Conservation (phyloP, 2,888 invertebrate genomes). For the Abscondita cerata region DNA sequence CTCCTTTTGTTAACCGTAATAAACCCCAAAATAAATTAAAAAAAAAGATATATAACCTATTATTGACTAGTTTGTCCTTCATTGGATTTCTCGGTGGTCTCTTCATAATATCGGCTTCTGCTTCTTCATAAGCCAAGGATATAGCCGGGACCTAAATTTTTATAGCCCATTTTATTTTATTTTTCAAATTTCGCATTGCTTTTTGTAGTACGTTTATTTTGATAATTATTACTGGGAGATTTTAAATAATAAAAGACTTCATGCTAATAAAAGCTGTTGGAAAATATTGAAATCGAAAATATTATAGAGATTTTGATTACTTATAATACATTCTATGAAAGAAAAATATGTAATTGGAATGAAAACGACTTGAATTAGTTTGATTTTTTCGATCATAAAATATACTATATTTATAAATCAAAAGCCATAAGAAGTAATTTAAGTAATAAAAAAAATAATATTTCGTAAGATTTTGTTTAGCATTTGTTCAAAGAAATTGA, state of each 20-base stretch:
- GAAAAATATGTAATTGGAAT: too few species aligned
- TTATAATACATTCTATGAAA: too few species aligned
- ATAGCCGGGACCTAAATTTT: conserved; percentile 73
- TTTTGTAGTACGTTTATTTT: background rate
- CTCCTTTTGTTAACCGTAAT: background rate
- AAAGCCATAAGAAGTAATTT: too few species aligned
- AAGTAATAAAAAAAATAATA: too few species aligned
- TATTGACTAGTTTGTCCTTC: conserved; percentile 86
- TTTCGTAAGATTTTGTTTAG: too few species aligned
- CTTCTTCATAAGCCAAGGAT: conserved; percentile 86
- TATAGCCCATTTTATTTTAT: background rate
- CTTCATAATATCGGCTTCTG: conserved; percentile 89
- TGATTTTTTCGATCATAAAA: too few species aligned
- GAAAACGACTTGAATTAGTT: too few species aligned
- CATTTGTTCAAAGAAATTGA: background rate
- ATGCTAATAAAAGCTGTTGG: conserved; percentile 1
- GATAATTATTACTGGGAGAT: background rate
- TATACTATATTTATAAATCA: too few species aligned
- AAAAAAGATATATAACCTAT: conserved; percentile 64
- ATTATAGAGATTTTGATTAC: too few species aligned
- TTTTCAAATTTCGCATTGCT: background rate
- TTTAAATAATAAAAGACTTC: background rate
- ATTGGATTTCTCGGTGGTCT: conserved; percentile 82
- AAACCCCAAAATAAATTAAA: conserved; percentile 29
- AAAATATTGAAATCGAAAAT: background rate